phyloP scores from a whole-genome alignment of 2,797 vertebrate genomes.

The Champsocephalus gunnari region DNA sequence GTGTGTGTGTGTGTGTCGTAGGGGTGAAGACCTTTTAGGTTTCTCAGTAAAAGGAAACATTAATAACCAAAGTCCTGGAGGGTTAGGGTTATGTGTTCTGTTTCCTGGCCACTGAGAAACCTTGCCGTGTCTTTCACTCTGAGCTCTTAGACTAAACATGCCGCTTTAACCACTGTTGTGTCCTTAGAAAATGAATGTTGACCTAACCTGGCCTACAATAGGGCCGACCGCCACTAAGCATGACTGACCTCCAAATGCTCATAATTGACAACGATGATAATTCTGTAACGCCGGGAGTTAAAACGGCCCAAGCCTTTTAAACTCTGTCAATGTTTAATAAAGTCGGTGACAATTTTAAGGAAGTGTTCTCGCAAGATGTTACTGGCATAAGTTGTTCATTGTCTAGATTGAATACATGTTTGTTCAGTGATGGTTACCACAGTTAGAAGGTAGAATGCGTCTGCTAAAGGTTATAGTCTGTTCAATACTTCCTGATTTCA shows the following conservation, averaged over 20 bases:
- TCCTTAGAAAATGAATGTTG: conserved; percentile 50
- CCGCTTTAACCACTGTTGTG: conserved; percentile 68
- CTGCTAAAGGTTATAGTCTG: conserved; percentile 7
- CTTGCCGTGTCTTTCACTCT: conserved; percentile 45
- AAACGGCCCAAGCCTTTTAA: conserved; percentile 7
- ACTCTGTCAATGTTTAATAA: conserved; percentile 47
- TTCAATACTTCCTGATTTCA: background rate
- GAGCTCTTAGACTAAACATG: conserved; percentile 52
- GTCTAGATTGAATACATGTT: conserved; percentile 16
- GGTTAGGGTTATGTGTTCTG: conserved; percentile 10
- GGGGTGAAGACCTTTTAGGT: conserved; percentile 53
- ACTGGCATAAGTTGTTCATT: conserved; percentile 6
- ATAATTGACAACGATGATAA: conserved; percentile 59
- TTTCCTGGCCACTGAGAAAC: conserved; percentile 60
- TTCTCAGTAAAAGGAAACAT: conserved; percentile 62
- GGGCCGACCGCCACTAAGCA: conserved; percentile 34
- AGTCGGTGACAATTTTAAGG: background rate
- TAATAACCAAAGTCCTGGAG: conserved; percentile 24
- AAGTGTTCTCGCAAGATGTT: conserved; percentile 2
- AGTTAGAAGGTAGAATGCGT: background rate
- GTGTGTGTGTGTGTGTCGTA: conserved; percentile 30
- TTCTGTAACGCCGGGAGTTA: conserved; percentile 4
- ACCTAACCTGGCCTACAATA: conserved; percentile 58
- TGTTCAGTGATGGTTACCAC: conserved; percentile 33
- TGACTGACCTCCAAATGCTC: conserved; percentile 51